Conservation (phyloP, 2,797 vertebrate species). For the Sternotherus odoratus region DNA sequence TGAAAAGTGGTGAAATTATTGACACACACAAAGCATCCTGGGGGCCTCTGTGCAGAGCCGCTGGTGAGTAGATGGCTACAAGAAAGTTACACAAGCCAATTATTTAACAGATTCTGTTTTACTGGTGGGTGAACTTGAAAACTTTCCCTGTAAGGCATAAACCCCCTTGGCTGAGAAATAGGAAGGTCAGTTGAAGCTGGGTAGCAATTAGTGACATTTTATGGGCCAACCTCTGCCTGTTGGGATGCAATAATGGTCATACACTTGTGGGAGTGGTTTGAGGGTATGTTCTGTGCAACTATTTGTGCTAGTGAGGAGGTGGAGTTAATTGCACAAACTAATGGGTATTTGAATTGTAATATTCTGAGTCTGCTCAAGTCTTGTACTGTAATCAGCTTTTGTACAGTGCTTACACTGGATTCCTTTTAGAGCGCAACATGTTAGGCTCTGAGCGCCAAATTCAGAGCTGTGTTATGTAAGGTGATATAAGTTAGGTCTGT, state of each 20-base stretch:
- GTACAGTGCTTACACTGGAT: background rate
- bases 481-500: background rate
- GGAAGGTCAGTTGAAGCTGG: background rate
- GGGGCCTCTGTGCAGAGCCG: conserved; percentile 75
- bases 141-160: background rate
- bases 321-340: conserved; percentile 14
- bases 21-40: conserved; percentile 57
- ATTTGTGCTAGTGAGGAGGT: background rate
- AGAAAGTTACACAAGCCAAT: background rate
- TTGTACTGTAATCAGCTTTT: background rate
- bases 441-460: background rate
- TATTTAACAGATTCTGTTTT: background rate
- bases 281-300: background rate
- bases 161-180: background rate
- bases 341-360: background rate
- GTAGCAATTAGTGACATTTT: background rate
- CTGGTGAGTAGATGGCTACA: conserved; percentile 31
- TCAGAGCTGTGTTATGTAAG: background rate
- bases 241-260: background rate
- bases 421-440: background rate
- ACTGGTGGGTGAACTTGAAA: background rate
- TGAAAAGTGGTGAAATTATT: conserved; percentile 71
- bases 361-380: background rate
- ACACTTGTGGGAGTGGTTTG: background rate
- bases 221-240: background rate